Evolutionary conservation across 2,797 vertebrate genomes (phyloP).

Genomic region (Rhinatrema bivittatum): DNA sequence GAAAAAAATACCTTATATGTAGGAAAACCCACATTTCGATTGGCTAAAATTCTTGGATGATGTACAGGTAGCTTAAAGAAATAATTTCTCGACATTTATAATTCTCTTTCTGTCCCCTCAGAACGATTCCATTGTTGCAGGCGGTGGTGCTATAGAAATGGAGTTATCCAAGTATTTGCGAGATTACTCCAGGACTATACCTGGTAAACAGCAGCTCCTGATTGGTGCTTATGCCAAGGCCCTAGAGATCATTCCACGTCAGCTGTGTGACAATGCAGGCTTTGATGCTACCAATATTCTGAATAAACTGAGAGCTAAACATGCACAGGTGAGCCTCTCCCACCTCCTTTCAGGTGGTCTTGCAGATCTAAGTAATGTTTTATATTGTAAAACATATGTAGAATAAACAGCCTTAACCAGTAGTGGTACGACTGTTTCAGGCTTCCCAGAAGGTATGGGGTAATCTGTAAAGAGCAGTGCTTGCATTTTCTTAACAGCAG

Average conservation of each 20-base stretch:
- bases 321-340: conserved; percentile 74
- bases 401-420: too few relatives aligned
- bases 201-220: conserved; percentile 93
- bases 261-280: conserved; percentile 95
- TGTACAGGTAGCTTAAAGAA: too few relatives aligned
- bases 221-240: conserved; percentile 95
- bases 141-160: conserved; percentile 95
- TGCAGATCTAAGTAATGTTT: too few relatives aligned
- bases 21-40: too few relatives aligned
- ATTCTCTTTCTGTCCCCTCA: conserved; percentile 31
- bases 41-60: too few relatives aligned
- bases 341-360: neutral
- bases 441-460: too few relatives aligned
- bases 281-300: conserved; percentile 97
- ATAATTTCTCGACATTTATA: too few relatives aligned
- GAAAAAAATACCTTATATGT: too few relatives aligned
- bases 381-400: too few relatives aligned
- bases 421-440: too few relatives aligned
- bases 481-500: too few relatives aligned
- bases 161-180: conserved; percentile 90
- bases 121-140: conserved; percentile 91
- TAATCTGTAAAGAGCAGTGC: too few relatives aligned
- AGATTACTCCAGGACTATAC: conserved; percentile 93
- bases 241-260: conserved; percentile 90
- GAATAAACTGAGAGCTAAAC: conserved; percentile 90